Evolutionary conservation across 2,888 invertebrate species (phyloP).

Genomic region (Aproaerema taeniolella): DNA sequence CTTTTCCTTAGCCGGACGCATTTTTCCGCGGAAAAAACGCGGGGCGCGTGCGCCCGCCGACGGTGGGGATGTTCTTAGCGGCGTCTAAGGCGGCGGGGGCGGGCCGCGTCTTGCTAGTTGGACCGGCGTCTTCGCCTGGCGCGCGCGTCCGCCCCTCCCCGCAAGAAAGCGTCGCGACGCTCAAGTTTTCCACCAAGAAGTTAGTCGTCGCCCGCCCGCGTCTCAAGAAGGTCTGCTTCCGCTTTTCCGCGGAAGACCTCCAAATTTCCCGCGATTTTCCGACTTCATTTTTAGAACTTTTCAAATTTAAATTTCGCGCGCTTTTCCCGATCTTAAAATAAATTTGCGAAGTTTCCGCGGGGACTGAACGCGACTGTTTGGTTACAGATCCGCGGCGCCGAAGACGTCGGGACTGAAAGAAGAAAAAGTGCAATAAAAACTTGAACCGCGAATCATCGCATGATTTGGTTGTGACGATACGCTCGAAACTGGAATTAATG

Average conservation of each 20-base stretch:
- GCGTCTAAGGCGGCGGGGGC: conserved; percentile 76
- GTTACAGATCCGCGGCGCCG: conserved; percentile 43
- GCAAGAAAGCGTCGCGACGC: conserved; percentile 74
- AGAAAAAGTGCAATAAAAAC: conserved; percentile 16
- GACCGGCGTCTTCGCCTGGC: conserved; percentile 73
- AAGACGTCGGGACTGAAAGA: conserved; percentile 26
- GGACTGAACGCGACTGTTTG: conserved; percentile 17
- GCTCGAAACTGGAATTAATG: conserved; percentile 73
- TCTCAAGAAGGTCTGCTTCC: conserved; percentile 75
- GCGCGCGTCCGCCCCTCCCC: conserved; percentile 75
- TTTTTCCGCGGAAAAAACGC: conserved; percentile 76
- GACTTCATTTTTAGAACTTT: conserved; percentile 11
- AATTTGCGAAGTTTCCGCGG: conserved; percentile 20
- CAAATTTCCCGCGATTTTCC: conserved; percentile 43
- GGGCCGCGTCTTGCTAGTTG: conserved; percentile 76
- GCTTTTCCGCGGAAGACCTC: conserved; percentile 48
- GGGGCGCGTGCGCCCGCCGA: conserved; percentile 71
- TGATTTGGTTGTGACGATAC: conserved; percentile 62
- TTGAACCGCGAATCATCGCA: conserved; percentile 48
- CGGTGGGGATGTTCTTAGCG: conserved; percentile 74
- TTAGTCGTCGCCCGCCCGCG: conserved; percentile 77
- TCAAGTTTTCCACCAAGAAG: conserved; percentile 78
- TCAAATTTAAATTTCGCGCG: conserved; percentile 20
- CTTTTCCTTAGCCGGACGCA: conserved; percentile 74
- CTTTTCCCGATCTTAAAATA: conserved; percentile 16